Evolutionary conservation across 2,113 vertebrate species (phyloP).

Genomic region (Malaclemys terrapin): DNA sequence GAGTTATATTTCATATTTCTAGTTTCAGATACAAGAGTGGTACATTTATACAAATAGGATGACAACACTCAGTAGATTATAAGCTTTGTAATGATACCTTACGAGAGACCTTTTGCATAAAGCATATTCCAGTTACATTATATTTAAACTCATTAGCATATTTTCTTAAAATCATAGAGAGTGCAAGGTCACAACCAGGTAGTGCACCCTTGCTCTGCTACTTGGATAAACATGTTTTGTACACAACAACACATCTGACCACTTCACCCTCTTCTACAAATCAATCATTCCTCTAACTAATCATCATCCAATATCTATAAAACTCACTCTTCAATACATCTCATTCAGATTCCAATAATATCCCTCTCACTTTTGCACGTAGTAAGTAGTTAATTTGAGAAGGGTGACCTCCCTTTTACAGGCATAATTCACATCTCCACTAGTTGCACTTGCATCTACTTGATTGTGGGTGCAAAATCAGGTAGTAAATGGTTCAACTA

Average conservation of each 20-base stretch:
- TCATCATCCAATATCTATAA: neutral
- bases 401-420: neutral
- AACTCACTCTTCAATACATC: neutral
- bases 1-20: too few species aligned
- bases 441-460: neutral
- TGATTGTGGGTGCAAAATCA: neutral
- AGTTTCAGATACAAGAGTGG: too few species aligned
- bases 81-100: too few species aligned
- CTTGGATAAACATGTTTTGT: neutral
- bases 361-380: neutral
- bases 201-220: neutral
- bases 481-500: neutral
- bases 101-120: too few species aligned
- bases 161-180: too few species aligned
- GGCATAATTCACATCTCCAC: neutral
- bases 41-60: too few species aligned
- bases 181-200: neutral
- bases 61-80: too few species aligned
- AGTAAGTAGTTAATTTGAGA: neutral
- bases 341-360: neutral
- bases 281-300: neutral
- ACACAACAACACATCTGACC: neutral
- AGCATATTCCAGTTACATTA: too few species aligned
- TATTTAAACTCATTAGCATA: too few species aligned
- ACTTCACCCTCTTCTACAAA: neutral